phyloP scores from a whole-genome alignment of 2,797 vertebrate species.

The Synanceia verrucosa region DNA sequence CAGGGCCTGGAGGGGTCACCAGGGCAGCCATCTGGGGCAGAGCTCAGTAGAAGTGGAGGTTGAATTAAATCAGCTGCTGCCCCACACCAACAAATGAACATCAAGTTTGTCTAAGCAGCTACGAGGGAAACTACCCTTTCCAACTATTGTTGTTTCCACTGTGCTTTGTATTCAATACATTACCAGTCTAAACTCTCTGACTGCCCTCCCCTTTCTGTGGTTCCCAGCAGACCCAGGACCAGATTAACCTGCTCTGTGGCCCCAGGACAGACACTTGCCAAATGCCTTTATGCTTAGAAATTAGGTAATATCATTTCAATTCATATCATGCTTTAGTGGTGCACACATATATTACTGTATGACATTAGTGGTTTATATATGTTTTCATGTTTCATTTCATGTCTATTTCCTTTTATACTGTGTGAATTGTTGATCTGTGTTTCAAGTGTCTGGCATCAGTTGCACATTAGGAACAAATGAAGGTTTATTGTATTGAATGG shows the following conservation, averaged over 20 bases:
- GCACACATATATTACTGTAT: too few relatives aligned
- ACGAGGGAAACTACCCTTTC: not conserved
- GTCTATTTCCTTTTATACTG: too few relatives aligned
- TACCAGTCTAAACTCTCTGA: not conserved
- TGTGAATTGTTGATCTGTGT: too few relatives aligned
- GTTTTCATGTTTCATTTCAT: too few relatives aligned
- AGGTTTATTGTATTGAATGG: too few relatives aligned
- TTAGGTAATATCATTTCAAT: not conserved
- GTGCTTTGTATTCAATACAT: not conserved
- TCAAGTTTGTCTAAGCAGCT: not conserved
- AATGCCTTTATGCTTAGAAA: not conserved
- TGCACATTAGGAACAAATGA: too few relatives aligned
- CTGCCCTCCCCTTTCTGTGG: not conserved
- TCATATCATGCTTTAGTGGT: too few relatives aligned
- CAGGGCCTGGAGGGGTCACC: conserved; percentile 6
- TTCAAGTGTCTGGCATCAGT: too few relatives aligned
- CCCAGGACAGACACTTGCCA: not conserved
- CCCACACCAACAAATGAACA: conserved; percentile 10
- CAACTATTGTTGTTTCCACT: not conserved
- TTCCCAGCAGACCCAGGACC: not conserved
- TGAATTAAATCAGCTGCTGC: conserved; percentile 44
- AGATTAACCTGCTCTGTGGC: not conserved
- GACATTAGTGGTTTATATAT: too few relatives aligned
- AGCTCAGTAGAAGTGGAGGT: not conserved
- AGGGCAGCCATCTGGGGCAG: conserved; percentile 31